A percentile compares a stretch with the other conserved stretches of the same genome.
Evolutionary conservation across 2,113 vertebrate genomes (phyloP).

Genomic region (Asarcornis scutulata): DNA sequence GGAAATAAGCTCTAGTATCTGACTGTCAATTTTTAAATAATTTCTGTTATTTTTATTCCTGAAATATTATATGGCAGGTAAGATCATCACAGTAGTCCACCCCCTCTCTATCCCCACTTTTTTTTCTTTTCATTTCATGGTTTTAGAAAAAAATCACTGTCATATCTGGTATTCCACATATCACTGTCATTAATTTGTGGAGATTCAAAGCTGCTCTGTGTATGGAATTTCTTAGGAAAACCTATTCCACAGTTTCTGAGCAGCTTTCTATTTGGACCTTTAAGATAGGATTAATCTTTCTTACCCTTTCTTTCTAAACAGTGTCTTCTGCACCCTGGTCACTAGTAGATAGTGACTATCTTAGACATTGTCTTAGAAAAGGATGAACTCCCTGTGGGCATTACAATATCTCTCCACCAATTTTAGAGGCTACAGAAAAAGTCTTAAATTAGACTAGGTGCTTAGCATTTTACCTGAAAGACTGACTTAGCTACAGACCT

Average conservation of each 20-base stretch:
- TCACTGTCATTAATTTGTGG: neutral
- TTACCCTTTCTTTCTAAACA: neutral
- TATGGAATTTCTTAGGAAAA: neutral
- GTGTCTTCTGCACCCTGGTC: neutral
- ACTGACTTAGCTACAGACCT: neutral
- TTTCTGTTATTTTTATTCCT: neutral
- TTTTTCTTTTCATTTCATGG: fast-evolving
- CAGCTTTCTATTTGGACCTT: neutral
- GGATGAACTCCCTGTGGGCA: neutral
- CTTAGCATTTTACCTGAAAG: neutral
- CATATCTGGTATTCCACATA: neutral
- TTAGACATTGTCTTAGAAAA: neutral
- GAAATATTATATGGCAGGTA: neutral
- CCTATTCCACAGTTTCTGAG: neutral
- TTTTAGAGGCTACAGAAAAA: neutral
- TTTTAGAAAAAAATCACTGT: neutral
- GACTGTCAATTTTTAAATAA: neutral
- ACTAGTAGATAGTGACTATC: neutral
- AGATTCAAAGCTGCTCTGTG: neutral
- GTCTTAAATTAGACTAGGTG: neutral
- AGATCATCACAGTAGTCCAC: neutral
- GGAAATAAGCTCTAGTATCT: neutral
- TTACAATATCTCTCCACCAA: neutral
- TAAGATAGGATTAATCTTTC: neutral
- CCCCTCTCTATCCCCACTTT: neutral